Conservation (phyloP, 2,113 vertebrate species). For the Aptenodytes forsteri region DNA sequence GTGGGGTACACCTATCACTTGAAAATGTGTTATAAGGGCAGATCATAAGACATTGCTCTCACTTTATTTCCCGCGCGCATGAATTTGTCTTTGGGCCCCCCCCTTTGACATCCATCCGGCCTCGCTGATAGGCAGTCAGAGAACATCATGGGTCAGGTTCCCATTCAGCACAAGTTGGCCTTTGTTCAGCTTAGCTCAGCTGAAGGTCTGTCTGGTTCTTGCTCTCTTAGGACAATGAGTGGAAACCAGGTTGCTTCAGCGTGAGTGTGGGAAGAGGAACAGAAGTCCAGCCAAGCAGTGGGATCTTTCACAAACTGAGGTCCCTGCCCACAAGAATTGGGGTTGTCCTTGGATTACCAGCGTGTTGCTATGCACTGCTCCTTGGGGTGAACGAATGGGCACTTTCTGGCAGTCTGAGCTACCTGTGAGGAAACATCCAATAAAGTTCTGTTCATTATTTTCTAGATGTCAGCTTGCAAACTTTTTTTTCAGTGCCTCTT, state of each 20-base stretch:
- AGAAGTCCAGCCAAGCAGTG: neutral
- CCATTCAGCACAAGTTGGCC: neutral
- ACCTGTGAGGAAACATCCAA: neutral
- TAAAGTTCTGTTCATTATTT: neutral
- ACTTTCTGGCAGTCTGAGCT: neutral
- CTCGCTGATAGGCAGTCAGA: neutral
- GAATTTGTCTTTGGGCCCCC: neutral
- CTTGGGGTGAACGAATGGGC: fast-evolving
- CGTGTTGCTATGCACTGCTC: fast-evolving
- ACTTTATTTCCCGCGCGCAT: neutral
- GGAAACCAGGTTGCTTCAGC: neutral
- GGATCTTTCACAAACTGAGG: neutral
- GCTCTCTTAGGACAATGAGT: neutral
- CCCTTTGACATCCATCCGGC: neutral
- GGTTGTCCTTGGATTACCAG: neutral
- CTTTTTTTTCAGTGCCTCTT: neutral
- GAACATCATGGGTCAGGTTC: neutral
- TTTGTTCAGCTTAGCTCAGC: neutral
- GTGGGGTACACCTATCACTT: neutral
- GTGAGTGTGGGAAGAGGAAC: neutral
- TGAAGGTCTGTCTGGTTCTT: neutral
- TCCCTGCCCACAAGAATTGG: neutral
- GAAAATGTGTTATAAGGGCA: neutral
- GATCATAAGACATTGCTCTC: neutral
- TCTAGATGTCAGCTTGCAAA: neutral